Conservation (phyloP, 1,140 invertebrate species). For the Microplitis mediator region DNA sequence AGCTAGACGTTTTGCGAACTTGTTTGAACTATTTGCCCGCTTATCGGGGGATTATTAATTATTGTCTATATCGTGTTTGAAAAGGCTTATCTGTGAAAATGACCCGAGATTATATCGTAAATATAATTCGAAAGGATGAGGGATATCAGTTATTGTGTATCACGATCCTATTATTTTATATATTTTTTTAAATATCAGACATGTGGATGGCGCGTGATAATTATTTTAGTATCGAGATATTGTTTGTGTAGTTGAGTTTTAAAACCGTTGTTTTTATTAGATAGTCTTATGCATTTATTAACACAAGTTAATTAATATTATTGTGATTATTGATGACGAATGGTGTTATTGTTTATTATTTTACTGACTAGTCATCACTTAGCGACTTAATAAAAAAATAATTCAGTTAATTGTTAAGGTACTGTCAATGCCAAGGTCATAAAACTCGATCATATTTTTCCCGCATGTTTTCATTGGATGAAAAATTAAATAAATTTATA, state of each 20-base stretch:
- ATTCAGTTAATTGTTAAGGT: neutral
- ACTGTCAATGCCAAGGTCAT: neutral
- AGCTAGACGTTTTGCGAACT: neutral
- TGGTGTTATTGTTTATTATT: no score
- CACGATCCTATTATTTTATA: neutral
- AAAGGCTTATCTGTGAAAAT: no score
- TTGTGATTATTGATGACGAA: no score
- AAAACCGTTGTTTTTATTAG: no score
- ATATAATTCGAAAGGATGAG: neutral
- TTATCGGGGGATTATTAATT: no score
- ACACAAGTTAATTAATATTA: no score
- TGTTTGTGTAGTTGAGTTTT: neutral
- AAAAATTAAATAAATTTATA: neutral
- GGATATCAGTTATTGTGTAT: neutral
- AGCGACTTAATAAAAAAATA: neutral
- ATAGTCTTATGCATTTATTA: no score
- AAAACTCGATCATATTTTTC: slow-evolving; percentile 16
- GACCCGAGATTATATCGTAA: no score
- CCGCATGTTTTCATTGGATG: neutral
- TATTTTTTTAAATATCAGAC: neutral
- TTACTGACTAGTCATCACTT: neutral
- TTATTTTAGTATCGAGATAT: neutral
- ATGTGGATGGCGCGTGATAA: neutral
- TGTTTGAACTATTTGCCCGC: neutral
- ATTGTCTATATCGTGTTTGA: no score